Evolutionary conservation across 2,888 invertebrate genomes (phyloP), one percentile per base, ranked within the genome.

Genomic region (Meandrusa payeni): DNA sequence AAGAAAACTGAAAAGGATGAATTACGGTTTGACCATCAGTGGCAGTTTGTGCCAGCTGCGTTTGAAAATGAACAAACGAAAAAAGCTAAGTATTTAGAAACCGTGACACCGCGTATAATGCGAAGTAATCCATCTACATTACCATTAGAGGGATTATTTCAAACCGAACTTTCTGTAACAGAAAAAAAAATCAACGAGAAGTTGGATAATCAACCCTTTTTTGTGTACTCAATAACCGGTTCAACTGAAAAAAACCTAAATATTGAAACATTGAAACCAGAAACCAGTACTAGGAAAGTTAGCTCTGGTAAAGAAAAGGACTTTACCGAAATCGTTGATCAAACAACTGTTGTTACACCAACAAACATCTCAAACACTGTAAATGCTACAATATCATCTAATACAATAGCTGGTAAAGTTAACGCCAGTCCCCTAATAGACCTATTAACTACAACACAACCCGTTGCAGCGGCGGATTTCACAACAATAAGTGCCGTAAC

Each of bases 141-240:
- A 49, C 77, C 93, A 5, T 69, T 93, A 50, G 92, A 93, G 76
- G 92, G 89, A 1, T 72, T 93, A 4, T 93, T 93, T 57, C 90
- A 90, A 64, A 89, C 89, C 41, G 79, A 90, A 61, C 79, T 75
- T 36, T 83, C 89, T 0, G 45, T 67, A 1, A 70, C 59, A 47
- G 70, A 71, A 2, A 70, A 65, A 46, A 75, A 76, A 64, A 51
- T 68, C 1, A 61, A 48, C 40, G 57, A 64, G 20, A 59, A 61
- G n/a, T 51, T 48, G 20, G 59, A 54, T n/a, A 75, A 67, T 15
- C 74, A 78, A 53, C 85, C 87, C 1, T 88, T 83, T 56, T 62
- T 86, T 1, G 85, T 89, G 1, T 89, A 88, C 53, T 89, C 89
- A 2, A 76, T 85, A 4, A 68, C 86, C 5, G 57, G 70, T 12